Base-by-base conservation (phyloP, 2,113 vertebrate species). In the Chaenogobius annularis region DNA sequence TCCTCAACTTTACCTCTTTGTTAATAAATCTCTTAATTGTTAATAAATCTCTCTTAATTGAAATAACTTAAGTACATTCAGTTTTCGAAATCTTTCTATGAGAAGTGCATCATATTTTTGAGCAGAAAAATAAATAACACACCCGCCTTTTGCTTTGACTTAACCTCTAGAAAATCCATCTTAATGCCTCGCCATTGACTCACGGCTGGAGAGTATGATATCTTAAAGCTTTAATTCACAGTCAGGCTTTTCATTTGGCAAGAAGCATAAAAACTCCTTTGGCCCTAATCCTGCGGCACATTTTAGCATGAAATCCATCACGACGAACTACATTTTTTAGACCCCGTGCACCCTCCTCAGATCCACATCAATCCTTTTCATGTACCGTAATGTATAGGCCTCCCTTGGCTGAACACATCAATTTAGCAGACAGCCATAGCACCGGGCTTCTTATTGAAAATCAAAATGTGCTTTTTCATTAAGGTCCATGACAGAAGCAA, bases 401-500 rank as follows among this genome's bases (percentile, higher is more conserved):
- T 74, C 73, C 50, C 73, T 66, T 70, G 70, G 66, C 72, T 83
- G 73, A 70, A 77, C 73, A 69, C 73, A 74, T 85, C 76, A 77
- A 75, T 85, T 82, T 77, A 55, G 48, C 35, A 67, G 83, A 81
- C 78, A 82, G 76, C 46, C 31, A 8, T 40, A 62, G 54, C 68
- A 19, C 59, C 54, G 59, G 55, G 44, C 64, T 72, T 83, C 75
- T 77, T 72, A 77, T 48, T 62, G 68, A 83, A 85, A 81, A 81
- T 85, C 75, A 77, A 83, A 87, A 77, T 68, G 71, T 75, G 66
- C 40, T 79, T 77, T 79, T 83, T 87, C 71, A 79, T 77, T 83
- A 82, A 82, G 58, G 64, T 71, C 66, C 69, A 50, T 63, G 67
- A 81, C 73, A 77, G 73, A 77, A 54, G 37, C 35, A 59, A 77